phyloP scores from a whole-genome alignment of 2,113 vertebrate genomes.

The Triplophysa rosa region DNA sequence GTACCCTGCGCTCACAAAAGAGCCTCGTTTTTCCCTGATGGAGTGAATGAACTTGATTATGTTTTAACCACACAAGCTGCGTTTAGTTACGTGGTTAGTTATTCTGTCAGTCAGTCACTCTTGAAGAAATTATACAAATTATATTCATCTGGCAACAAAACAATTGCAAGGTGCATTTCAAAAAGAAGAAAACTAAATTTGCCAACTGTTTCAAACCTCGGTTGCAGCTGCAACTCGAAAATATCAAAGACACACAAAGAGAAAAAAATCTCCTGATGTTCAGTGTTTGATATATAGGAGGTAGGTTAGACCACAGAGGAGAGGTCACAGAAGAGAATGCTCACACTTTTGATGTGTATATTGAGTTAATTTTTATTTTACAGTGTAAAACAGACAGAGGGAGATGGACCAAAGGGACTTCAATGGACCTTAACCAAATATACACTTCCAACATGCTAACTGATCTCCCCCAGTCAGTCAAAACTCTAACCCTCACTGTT shows the following conservation, averaged over 20 bases:
- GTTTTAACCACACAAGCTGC: slow-evolving; percentile 26
- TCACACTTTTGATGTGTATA: slow-evolving; percentile 35
- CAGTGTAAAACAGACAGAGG: not conserved
- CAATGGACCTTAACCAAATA: slow-evolving; percentile 8
- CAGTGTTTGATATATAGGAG: slow-evolving; percentile 28
- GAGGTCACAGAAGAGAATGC: slow-evolving; percentile 4
- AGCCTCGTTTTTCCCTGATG: slow-evolving; percentile 33
- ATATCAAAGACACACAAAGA: slow-evolving; percentile 11
- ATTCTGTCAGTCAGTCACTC: slow-evolving; percentile 13
- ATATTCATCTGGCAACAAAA: not conserved
- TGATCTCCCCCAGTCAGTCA: not conserved
- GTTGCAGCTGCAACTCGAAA: slow-evolving; percentile 12
- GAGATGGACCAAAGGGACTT: slow-evolving; percentile 12
- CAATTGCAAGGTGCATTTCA: not conserved
- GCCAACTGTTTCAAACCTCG: not conserved
- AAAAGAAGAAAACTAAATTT: not conserved
- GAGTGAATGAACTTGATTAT: slow-evolving; percentile 34
- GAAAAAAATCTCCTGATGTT: slow-evolving; percentile 19
- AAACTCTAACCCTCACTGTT: not conserved
- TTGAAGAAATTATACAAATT: not conserved
- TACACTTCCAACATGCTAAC: not conserved
- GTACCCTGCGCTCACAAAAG: slow-evolving; percentile 30
- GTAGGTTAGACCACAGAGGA: slow-evolving; percentile 27
- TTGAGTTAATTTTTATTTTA: slow-evolving; percentile 7
- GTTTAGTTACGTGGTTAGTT: slow-evolving; percentile 33